Evolutionary conservation across 30 jellyfish, hydroid and myxozoan genomes (phyloP), one percentile per base, ranked within the genome.

Genomic region (Phacellophora camtschatica): DNA sequence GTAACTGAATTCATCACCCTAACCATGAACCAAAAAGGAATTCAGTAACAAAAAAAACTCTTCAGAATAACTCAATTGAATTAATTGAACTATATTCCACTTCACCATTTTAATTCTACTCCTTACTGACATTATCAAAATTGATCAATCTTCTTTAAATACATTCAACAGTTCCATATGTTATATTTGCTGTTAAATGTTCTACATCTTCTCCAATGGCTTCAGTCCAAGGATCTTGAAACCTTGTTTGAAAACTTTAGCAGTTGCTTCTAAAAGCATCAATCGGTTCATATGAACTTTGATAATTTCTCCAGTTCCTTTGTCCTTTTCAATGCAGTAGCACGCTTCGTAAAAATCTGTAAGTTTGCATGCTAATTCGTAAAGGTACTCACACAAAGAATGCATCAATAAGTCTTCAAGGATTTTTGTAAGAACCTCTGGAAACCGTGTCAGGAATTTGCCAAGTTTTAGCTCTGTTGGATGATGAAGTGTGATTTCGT

Each of bases 281-380:
- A 95, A 68, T 4, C 99, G 95, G 71, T 95, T 77, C 99, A 95
- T 82, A 73, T 95, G 87, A 18, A 88, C 96, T 24, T 83, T 83
- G 48, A 57, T 71, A 9, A 88, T 77, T 33, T 83, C 96, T 20
- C 96, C 96, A 27, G 98, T 92, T 18, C 77, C 93, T 53, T 71
- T 71, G 59, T 92, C 92, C 63, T 84, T 84, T 42, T 88, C 96
- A 48, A 95, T 45, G 45, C 96, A 82, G 42, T 87, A 88, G 42
- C 99, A 95, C 2, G 96, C 95, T 34, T 95, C 99, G 68, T 95
- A 95, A 69, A 87, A 95, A 13, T 95, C 99, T 4, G 97, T 95
- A 88, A 95, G 16, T 23, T 95, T 84, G 80, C 92, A 57, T 1
- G 97, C 96, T 28, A 95, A 66, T 50, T 95, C 99, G 69, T 95